Conservation (phyloP, 2,888 invertebrate genomes). For the Pardosa pseudoannulata region DNA sequence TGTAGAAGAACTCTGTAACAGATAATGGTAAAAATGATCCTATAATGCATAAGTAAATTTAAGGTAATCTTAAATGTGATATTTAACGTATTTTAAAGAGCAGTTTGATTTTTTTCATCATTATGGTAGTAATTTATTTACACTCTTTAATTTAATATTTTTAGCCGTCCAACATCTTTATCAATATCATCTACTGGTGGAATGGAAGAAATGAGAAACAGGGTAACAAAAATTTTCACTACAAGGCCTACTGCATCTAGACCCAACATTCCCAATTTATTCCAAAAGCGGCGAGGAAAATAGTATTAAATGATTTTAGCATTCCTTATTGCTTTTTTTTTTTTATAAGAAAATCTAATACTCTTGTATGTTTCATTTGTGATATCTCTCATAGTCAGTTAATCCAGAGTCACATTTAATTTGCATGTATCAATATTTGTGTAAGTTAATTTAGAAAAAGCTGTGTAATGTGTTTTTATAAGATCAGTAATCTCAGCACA, state of each 20-base stretch:
- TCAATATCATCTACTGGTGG: constrained; percentile 61
- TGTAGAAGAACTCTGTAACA: too few relatives aligned
- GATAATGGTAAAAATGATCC: too few relatives aligned
- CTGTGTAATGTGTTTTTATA: background rate
- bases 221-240: constrained; percentile 82
- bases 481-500: background rate
- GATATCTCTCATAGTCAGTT: background rate
- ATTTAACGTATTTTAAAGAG: too few relatives aligned
- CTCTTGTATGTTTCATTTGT: background rate
- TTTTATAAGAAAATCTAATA: background rate
- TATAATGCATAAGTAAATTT: too few relatives aligned
- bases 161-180: constrained; percentile 54
- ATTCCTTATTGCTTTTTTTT: background rate
- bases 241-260: constrained; percentile 45
- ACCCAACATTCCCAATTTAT: constrained; percentile 73
- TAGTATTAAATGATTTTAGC: constrained; percentile 26
- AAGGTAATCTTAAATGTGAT: too few relatives aligned
- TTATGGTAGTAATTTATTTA: too few relatives aligned
- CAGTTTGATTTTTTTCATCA: too few relatives aligned
- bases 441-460: background rate
- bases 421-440: background rate
- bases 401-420: background rate
- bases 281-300: constrained; percentile 56
- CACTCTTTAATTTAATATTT: background rate
- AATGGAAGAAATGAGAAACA: constrained; percentile 82